These are phyloP conservation scores for Parnassius mnemosyne DNA, from an alignment of 2,888 invertebrate species.

Conservation along the genomic window DNA sequence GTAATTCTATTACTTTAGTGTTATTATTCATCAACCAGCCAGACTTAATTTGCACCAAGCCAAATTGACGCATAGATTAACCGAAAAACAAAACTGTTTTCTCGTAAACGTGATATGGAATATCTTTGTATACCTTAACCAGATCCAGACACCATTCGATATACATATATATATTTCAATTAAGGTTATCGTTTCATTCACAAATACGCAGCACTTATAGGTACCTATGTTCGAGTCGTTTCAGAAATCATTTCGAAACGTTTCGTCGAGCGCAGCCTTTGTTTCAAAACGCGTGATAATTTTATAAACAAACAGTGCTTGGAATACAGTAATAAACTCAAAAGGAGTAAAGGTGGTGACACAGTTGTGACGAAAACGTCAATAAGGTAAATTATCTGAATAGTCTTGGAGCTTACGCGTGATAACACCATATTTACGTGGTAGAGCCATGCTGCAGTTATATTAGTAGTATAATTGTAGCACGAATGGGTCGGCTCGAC, in stretches of 20 bases:
- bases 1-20: no score
- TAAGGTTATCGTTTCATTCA: neutral
- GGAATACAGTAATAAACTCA: conserved; percentile 29
- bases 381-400: neutral
- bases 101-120: conserved; percentile 1
- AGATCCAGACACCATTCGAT: no score
- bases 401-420: no score
- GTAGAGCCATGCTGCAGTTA: no score
- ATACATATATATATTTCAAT: no score
- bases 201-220: conserved; percentile 16
- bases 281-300: conserved; percentile 46
- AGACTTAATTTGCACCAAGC: no score
- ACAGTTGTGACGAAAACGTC: conserved; percentile 9
- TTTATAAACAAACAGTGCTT: conserved; percentile 33
- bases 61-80: no score
- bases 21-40: no score
- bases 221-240: conserved; percentile 29
- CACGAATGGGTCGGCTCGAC: no score
- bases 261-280: conserved; percentile 35
- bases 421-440: no score
- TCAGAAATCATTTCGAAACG: conserved; percentile 37
- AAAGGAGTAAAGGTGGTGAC: conserved; percentile 20
- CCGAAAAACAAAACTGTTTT: conserved; percentile 1
- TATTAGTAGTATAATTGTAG: no score
- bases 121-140: neutral